phyloP scores from a whole-genome alignment of 1,140 invertebrate genomes.

The Drosophila bipectinata region DNA sequence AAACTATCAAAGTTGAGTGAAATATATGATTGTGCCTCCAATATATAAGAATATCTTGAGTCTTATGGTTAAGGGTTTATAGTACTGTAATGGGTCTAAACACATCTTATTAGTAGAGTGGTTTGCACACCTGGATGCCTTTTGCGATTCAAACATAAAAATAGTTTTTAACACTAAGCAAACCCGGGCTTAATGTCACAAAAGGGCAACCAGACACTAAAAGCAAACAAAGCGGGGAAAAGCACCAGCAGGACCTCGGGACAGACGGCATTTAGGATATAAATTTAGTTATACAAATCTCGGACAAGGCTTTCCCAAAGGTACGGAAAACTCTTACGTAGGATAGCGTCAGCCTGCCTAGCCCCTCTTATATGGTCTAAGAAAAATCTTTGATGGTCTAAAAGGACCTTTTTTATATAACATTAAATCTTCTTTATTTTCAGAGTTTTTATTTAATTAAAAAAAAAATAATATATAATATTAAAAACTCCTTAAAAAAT shows the following conservation, averaged over 20 bases:
- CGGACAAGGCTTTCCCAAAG: slow-evolving; percentile 57
- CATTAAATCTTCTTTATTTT: not conserved
- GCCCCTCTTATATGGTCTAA: slow-evolving; percentile 19
- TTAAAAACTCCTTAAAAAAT: not conserved
- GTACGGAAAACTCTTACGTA: slow-evolving; percentile 23
- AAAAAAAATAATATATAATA: not conserved
- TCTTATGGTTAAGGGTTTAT: no score
- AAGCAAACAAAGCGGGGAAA: slow-evolving; percentile 20
- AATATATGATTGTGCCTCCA: not conserved
- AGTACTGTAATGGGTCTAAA: no score
- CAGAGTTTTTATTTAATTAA: no score
- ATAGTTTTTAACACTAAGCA: slow-evolving; percentile 75
- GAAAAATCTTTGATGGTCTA: not conserved
- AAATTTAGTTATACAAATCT: slow-evolving; percentile 74
- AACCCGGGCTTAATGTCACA: slow-evolving; percentile 61
- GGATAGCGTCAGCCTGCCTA: slow-evolving; percentile 22
- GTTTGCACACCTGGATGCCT: slow-evolving; percentile 20
- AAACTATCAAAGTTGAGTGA: not conserved
- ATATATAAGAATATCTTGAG: no score
- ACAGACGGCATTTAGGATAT: slow-evolving; percentile 65
- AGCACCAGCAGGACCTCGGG: slow-evolving; percentile 24
- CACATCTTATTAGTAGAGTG: slow-evolving; percentile 56
- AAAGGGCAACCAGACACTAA: slow-evolving; percentile 6
- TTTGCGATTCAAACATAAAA: slow-evolving; percentile 50
- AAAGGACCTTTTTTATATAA: not conserved